phyloP scores from a whole-genome alignment of 2,888 invertebrate genomes.

The Mythimna pallens region DNA sequence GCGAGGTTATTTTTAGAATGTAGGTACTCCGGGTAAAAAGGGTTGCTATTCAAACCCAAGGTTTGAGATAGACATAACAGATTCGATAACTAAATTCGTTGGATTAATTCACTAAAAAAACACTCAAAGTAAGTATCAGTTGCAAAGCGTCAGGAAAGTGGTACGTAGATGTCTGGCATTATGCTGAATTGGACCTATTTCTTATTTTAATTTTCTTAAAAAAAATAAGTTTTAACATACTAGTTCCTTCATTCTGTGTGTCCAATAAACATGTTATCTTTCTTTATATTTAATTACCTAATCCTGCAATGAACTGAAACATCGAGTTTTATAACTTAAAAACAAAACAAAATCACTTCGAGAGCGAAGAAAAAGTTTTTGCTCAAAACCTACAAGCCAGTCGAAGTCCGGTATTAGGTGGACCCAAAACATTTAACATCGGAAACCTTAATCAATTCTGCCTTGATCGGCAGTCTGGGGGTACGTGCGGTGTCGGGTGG shows the following conservation, averaged over 20 bases:
- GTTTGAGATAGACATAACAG: not conserved
- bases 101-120: not conserved
- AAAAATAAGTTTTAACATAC: no score
- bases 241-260: no score
- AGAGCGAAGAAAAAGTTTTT: constrained; percentile 2
- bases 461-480: constrained; percentile 23
- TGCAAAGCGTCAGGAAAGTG: no score
- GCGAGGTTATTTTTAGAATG: constrained; percentile 13
- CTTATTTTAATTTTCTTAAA: no score
- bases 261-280: no score
- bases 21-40: constrained; percentile 4
- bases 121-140: no score
- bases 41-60: not conserved
- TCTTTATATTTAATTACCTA: not conserved
- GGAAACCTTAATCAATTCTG: constrained; percentile 55
- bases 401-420: constrained; percentile 15
- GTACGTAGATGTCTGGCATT: no score
- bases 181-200: no score
- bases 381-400: constrained; percentile 7
- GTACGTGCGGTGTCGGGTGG: constrained; percentile 15
- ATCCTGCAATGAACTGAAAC: not conserved
- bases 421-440: constrained; percentile 53
- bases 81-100: not conserved
- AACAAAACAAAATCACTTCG: constrained; percentile 4
- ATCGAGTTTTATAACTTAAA: not conserved